A percentile compares a stretch with the other conserved stretches of the same genome.
These are phyloP conservation scores for Rotaria sp. DNA, from an alignment of 2,888 invertebrate species.

Conservation along the genomic window DNA sequence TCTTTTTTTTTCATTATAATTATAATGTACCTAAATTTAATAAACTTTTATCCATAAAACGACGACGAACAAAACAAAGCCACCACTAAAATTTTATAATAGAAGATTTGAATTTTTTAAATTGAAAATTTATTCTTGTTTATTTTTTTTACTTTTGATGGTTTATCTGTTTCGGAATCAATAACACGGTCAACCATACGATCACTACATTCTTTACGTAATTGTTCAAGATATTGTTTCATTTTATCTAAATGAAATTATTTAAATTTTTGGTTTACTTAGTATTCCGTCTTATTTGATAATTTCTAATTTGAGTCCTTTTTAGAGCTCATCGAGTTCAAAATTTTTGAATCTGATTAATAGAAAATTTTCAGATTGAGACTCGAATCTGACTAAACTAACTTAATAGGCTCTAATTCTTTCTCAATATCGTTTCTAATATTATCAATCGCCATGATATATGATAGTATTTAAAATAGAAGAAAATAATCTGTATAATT, in stretches of 20 bases:
- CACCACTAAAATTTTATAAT: slow-evolving; percentile 68
- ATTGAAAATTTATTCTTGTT: background rate
- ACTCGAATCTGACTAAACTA: too few species aligned
- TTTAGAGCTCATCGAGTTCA: too few species aligned
- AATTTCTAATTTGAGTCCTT: too few species aligned
- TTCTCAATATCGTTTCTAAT: too few species aligned
- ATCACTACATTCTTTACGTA: slow-evolving; percentile 85
- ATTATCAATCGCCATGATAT: too few species aligned
- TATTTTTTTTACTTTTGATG: slow-evolving; percentile 42
- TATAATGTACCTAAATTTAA: slow-evolving; percentile 34
- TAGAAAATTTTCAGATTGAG: too few species aligned
- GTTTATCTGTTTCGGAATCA: slow-evolving; percentile 18
- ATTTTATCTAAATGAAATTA: slow-evolving; percentile 65
- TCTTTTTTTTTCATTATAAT: background rate
- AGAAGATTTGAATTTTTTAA: background rate
- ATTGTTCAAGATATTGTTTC: slow-evolving; percentile 83
- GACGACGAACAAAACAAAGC: slow-evolving; percentile 96
- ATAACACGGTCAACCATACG: slow-evolving; percentile 87
- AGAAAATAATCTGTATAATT: too few species aligned
- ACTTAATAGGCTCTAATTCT: too few species aligned
- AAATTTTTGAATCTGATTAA: too few species aligned
- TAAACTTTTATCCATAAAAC: slow-evolving; percentile 77
- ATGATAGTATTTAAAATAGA: too few species aligned
- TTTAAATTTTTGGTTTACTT: background rate
- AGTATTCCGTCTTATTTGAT: too few species aligned